Evolutionary conservation across 2,113 vertebrate species (phyloP).

Genomic region (Malurus cyaneus): DNA sequence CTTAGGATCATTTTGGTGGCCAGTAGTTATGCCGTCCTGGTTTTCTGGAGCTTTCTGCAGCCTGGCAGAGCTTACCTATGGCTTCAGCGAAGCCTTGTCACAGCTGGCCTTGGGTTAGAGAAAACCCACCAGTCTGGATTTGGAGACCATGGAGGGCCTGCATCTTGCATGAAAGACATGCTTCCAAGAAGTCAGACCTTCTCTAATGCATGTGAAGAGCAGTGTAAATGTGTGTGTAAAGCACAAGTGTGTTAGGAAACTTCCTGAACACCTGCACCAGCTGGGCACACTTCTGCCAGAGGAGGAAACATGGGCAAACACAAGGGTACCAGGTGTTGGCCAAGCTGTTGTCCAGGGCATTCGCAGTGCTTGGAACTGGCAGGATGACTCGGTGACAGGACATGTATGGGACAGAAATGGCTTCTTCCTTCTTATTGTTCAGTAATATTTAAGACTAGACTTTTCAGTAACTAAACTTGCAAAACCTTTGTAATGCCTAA

Average conservation of each 20-base stretch:
- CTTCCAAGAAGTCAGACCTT: neutral
- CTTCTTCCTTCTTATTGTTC: neutral
- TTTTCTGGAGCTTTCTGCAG: neutral
- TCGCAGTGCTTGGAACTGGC: neutral
- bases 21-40: neutral
- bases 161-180: neutral
- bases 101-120: neutral
- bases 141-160: neutral
- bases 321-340: neutral
- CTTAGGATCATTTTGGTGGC: neutral
- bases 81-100: neutral
- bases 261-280: fast-evolving
- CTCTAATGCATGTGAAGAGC: neutral
- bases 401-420: neutral
- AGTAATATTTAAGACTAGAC: neutral
- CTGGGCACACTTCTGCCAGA: neutral
- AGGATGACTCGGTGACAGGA: fast-evolving
- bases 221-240: fast-evolving
- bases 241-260: fast-evolving
- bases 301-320: neutral
- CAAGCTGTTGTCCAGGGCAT: neutral
- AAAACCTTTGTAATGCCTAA: neutral
- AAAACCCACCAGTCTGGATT: neutral
- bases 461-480: neutral
- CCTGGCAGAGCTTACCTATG: neutral